Evolutionary conservation across 2,113 vertebrate genomes (phyloP).

Genomic region (Tragelaphus strepsiceros): DNA sequence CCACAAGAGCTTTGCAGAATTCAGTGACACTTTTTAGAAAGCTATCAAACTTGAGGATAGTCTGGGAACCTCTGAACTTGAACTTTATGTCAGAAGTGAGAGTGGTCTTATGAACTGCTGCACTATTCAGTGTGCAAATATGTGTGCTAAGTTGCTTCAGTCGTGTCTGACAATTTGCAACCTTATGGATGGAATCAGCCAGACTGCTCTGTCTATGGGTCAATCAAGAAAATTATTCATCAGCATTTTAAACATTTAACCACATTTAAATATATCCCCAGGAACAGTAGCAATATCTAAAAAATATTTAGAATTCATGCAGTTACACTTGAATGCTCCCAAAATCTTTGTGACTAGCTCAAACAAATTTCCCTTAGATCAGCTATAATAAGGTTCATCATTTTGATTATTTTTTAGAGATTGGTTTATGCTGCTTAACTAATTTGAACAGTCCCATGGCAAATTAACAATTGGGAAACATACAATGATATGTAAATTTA

Average conservation of each 20-base stretch:
- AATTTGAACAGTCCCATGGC: background rate
- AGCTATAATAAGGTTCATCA: background rate
- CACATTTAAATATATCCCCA: background rate
- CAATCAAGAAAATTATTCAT: background rate
- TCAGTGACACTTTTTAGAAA: background rate
- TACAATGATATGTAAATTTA: background rate
- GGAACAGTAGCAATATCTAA: background rate
- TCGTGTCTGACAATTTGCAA: fast-evolving
- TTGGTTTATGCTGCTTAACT: background rate
- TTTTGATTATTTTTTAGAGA: background rate
- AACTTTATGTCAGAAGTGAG: background rate
- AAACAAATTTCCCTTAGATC: background rate
- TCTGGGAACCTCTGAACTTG: background rate
- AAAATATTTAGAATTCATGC: background rate
- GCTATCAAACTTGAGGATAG: background rate
- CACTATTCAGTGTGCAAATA: background rate
- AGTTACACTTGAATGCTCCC: background rate
- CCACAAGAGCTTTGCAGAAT: background rate
- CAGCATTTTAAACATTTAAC: background rate
- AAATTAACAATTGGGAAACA: background rate
- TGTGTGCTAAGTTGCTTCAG: background rate
- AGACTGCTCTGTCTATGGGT: background rate
- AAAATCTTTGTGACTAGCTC: background rate
- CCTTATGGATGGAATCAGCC: background rate
- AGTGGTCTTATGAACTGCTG: background rate